These are phyloP conservation scores for Xiphophorus maculatus DNA, from an alignment of 2,113 vertebrate species.

Conservation along the genomic window DNA sequence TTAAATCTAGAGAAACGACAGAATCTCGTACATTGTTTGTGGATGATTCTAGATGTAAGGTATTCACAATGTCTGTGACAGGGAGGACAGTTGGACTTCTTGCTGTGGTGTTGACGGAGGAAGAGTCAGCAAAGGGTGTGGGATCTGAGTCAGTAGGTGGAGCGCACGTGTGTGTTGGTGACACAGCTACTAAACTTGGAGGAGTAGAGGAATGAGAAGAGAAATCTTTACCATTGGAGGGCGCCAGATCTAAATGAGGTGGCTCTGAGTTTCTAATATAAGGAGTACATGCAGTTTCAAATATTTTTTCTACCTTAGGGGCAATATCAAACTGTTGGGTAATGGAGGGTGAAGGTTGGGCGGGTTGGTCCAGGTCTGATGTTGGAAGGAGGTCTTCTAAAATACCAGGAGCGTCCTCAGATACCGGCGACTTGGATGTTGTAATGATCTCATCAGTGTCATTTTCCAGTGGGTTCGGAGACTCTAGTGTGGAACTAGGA, in stretches of 20 bases:
- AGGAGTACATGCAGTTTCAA: conserved; percentile 22
- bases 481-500: conserved; percentile 48
- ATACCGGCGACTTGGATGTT: conserved; percentile 12
- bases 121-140: conserved; percentile 22
- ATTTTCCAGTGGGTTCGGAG: conserved; percentile 23
- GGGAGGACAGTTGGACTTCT: conserved; percentile 38
- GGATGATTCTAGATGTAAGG: conserved; percentile 41
- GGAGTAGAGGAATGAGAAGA: conserved; percentile 14
- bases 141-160: conserved; percentile 50
- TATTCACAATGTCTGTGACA: conserved; percentile 51
- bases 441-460: conserved; percentile 5
- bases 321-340: conserved; percentile 32
- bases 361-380: conserved; percentile 19
- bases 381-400: conserved; percentile 19
- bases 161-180: conserved; percentile 29
- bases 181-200: conserved; percentile 1
- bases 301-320: conserved; percentile 42
- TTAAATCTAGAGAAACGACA: conserved; percentile 32
- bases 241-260: conserved; percentile 37
- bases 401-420: conserved; percentile 8
- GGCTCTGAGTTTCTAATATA: conserved; percentile 21
- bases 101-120: conserved; percentile 8
- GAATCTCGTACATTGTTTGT: conserved; percentile 48
- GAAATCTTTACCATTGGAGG: conserved; percentile 34
- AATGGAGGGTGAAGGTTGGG: conserved; percentile 21